Conservation (phyloP, 2,797 vertebrate species). For the Sebastes elongatus region DNA sequence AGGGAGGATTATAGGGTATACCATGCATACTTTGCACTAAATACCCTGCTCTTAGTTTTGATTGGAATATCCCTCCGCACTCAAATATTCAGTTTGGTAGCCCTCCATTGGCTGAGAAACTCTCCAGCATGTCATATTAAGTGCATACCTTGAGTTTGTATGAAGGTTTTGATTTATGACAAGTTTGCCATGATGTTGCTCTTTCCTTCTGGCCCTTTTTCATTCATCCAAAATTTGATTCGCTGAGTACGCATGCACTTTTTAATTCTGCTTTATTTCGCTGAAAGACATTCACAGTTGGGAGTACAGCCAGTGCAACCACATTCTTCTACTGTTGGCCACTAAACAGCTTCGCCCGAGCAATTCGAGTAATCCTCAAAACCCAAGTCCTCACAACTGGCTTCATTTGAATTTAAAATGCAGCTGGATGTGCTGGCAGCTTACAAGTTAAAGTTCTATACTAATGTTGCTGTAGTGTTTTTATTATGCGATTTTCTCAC, state of each 20-base stretch:
- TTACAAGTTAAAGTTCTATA: slow-evolving; percentile 8
- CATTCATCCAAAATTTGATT: slow-evolving; percentile 28
- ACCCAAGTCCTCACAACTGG: slow-evolving; percentile 36
- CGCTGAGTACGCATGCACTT: slow-evolving; percentile 25
- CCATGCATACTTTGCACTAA: slow-evolving; percentile 38
- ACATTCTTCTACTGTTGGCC: slow-evolving; percentile 44
- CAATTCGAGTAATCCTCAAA: slow-evolving; percentile 51
- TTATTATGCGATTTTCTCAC: slow-evolving; percentile 15
- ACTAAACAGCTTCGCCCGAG: slow-evolving; percentile 40
- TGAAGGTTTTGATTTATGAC: slow-evolving; percentile 42
- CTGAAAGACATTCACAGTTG: slow-evolving; percentile 43
- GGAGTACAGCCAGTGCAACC: slow-evolving; percentile 32
- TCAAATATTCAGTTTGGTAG: slow-evolving; percentile 29
- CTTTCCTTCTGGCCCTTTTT: slow-evolving; percentile 13
- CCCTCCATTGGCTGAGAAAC: slow-evolving; percentile 12
- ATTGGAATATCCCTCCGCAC: slow-evolving; percentile 32
- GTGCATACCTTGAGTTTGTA: slow-evolving; percentile 29
- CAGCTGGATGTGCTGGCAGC: slow-evolving; percentile 61
- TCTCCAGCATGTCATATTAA: slow-evolving; percentile 30
- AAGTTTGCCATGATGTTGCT: not conserved
- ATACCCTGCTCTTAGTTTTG: slow-evolving; percentile 41
- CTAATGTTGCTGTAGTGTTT: slow-evolving; percentile 4
- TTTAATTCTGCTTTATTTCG: slow-evolving; percentile 43
- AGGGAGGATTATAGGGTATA: slow-evolving; percentile 38
- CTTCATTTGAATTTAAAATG: slow-evolving; percentile 52